These are phyloP conservation scores for Pyrgus malvae DNA, from an alignment of 2,888 invertebrate genomes.

Conservation along the genomic window DNA sequence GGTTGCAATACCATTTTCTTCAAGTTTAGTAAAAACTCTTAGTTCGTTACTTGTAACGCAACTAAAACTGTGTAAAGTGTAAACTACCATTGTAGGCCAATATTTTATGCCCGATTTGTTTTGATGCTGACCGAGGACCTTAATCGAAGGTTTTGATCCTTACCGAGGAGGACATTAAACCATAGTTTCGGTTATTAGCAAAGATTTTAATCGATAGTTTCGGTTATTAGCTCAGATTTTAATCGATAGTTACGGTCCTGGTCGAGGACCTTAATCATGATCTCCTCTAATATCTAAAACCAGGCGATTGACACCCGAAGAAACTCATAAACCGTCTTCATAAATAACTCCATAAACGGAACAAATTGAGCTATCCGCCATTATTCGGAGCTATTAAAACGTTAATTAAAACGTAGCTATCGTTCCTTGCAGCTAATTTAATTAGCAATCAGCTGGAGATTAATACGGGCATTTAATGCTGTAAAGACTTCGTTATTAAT, in stretches of 20 bases:
- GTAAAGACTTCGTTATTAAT: not conserved
- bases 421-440: slow-evolving; percentile 13
- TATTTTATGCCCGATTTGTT: no score
- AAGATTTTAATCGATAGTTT: not conserved
- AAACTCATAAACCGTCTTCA: slow-evolving; percentile 1
- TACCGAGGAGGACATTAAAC: not conserved
- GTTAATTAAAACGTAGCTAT: slow-evolving; percentile 14
- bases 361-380: slow-evolving; percentile 1
- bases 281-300: no score
- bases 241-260: no score
- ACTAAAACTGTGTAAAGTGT: no score
- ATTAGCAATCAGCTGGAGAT: slow-evolving; percentile 11
- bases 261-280: no score
- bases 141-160: no score
- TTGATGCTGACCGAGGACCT: no score
- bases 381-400: slow-evolving; percentile 6
- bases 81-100: no score
- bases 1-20: no score
- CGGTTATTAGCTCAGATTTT: no score
- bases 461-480: slow-evolving; percentile 6
- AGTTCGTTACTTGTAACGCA: no score
- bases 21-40: no score
- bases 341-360: slow-evolving; percentile 3
- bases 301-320: not conserved
- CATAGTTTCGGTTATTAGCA: not conserved